These are phyloP conservation scores for Nezara viridula DNA, from an alignment of 2,888 invertebrate species.

Conservation along the genomic window DNA sequence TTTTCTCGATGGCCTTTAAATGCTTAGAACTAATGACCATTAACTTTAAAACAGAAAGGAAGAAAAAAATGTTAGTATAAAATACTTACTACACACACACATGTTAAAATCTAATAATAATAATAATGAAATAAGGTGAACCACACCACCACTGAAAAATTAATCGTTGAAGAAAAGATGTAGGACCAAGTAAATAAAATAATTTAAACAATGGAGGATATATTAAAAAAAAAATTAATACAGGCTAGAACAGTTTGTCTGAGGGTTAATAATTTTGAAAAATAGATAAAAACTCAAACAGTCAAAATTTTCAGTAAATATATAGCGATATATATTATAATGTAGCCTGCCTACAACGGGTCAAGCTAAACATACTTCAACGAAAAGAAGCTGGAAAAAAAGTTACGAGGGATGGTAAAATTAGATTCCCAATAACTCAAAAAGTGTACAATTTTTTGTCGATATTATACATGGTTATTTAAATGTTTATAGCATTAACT, in stretches of 20 bases:
- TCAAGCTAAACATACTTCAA: no score
- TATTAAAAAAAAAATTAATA: not conserved
- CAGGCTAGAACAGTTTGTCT: not conserved
- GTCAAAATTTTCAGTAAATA: not conserved
- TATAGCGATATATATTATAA: not conserved
- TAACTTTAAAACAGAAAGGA: not conserved
- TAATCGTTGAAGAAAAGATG: constrained; percentile 28
- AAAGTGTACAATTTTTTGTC: no score
- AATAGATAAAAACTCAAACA: not conserved
- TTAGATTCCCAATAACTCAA: no score
- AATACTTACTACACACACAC: constrained; percentile 42
- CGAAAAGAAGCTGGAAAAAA: no score
- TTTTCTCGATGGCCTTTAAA: no score
- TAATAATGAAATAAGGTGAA: not conserved
- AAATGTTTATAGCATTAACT: no score
- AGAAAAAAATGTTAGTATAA: not conserved
- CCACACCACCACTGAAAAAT: constrained; percentile 55
- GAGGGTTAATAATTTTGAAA: not conserved
- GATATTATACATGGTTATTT: no score
- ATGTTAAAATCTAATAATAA: constrained; percentile 5
- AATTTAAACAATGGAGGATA: not conserved
- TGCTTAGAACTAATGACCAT: not conserved
- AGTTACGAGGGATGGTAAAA: no score
- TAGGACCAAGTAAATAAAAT: not conserved
- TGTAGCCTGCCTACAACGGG: not conserved